A percentile compares a stretch with the other conserved stretches of the same genome.
These are phyloP conservation scores for Canis aureus DNA, from an alignment of 2,113 vertebrate genomes.

Conservation along the genomic window DNA sequence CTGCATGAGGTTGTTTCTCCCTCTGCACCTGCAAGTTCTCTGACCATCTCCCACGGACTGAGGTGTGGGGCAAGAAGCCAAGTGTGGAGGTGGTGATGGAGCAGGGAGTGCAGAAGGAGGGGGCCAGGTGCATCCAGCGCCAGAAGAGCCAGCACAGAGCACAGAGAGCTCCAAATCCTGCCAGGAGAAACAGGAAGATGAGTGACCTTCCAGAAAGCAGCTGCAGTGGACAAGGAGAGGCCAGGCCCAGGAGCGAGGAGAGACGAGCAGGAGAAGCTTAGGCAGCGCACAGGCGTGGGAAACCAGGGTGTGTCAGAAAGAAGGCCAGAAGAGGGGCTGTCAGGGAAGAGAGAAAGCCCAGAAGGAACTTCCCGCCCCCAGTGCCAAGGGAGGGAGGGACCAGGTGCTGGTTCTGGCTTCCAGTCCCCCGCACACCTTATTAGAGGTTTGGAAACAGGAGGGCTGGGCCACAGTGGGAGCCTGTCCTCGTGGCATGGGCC, in stretches of 20 bases:
- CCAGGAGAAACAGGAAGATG: not conserved
- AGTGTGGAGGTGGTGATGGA: not conserved
- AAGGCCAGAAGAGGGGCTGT: not conserved
- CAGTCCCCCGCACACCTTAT: not conserved
- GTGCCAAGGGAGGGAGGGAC: fast-evolving
- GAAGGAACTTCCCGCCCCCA: not conserved
- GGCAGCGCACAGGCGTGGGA: not conserved
- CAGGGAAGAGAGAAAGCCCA: not conserved
- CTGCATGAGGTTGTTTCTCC: not conserved
- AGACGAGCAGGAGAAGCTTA: not conserved
- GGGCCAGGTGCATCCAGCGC: fast-evolving
- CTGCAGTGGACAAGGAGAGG: not conserved
- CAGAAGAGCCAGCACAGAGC: fast-evolving
- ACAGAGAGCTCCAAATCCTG: not conserved
- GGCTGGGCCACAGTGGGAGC: not conserved
- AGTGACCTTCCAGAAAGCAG: not conserved
- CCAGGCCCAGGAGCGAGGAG: not conserved
- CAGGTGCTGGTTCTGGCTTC: too few relatives aligned
- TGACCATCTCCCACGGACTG: not conserved
- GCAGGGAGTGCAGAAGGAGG: fast-evolving
- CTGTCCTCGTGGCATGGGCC: not conserved
- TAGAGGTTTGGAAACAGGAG: not conserved
- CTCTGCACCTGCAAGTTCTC: not conserved
- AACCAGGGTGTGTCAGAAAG: not conserved
- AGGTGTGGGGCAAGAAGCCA: not conserved